Conservation (phyloP, 2,113 vertebrate genomes). For the Crotalus viridis region DNA sequence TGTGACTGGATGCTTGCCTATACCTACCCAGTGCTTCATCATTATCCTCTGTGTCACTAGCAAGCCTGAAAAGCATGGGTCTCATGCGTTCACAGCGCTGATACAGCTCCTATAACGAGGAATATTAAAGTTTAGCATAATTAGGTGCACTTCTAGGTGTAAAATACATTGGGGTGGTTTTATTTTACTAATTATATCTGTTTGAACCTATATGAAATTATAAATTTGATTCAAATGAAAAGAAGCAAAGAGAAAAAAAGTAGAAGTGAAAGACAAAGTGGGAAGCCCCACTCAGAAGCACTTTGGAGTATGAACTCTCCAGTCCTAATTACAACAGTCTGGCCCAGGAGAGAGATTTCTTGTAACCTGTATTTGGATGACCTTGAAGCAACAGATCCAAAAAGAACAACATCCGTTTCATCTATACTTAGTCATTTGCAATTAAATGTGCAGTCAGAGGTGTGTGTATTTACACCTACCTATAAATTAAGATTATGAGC, state of each 20-base stretch:
- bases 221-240: neutral
- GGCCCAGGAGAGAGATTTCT: neutral
- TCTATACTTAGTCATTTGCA: neutral
- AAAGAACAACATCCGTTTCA: neutral
- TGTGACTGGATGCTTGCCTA: neutral
- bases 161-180: neutral
- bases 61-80: conserved; percentile 90
- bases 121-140: neutral
- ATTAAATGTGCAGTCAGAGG: neutral
- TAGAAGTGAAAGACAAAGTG: neutral
- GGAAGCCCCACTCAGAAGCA: neutral
- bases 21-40: conserved; percentile 92
- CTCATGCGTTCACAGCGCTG: conserved; percentile 97
- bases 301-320: neutral
- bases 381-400: neutral
- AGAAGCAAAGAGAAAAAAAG: neutral
- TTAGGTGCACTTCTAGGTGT: neutral
- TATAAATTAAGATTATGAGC: neutral
- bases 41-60: conserved; percentile 95
- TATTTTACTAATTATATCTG: neutral
- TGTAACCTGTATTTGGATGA: neutral
- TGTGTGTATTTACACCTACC: neutral
- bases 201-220: neutral
- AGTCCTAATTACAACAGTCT: neutral
- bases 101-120: conserved; percentile 83